Conservation (phyloP, 2,888 invertebrate genomes). For the Lasiommata megera region DNA sequence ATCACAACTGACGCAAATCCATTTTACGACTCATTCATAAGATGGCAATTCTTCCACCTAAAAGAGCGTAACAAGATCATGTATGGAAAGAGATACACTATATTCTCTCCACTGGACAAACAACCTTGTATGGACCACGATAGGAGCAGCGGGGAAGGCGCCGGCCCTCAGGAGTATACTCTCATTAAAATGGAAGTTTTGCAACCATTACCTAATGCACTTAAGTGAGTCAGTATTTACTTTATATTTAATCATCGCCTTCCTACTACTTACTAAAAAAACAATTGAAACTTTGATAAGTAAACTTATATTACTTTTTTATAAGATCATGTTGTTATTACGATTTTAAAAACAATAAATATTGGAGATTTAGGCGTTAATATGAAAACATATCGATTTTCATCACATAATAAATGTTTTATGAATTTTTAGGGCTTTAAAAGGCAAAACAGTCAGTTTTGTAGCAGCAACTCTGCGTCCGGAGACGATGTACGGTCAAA, state of each 20-base stretch:
- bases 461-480: constrained; percentile 99
- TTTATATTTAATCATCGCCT: neutral
- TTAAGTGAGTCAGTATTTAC: constrained; percentile 77
- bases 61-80: constrained; percentile 93
- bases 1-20: constrained; percentile 99
- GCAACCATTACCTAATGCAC: constrained; percentile 85
- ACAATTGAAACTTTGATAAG: no score
- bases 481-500: constrained; percentile 99
- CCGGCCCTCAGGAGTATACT: constrained; percentile 99
- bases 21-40: constrained; percentile 98
- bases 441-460: constrained; percentile 85
- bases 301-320: no score
- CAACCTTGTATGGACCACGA: constrained; percentile 99
- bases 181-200: constrained; percentile 95
- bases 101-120: constrained; percentile 97
- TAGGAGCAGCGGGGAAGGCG: constrained; percentile 96
- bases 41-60: constrained; percentile 96
- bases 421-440: constrained; percentile 68
- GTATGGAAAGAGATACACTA: constrained; percentile 98
- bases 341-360: no score
- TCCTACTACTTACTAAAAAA: no score
- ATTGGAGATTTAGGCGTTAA: no score
- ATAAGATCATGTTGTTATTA: no score
- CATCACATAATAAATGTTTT: no score
- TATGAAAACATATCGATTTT: no score